Conservation (phyloP, 2,888 invertebrate species). For the Proisotoma minuta region DNA sequence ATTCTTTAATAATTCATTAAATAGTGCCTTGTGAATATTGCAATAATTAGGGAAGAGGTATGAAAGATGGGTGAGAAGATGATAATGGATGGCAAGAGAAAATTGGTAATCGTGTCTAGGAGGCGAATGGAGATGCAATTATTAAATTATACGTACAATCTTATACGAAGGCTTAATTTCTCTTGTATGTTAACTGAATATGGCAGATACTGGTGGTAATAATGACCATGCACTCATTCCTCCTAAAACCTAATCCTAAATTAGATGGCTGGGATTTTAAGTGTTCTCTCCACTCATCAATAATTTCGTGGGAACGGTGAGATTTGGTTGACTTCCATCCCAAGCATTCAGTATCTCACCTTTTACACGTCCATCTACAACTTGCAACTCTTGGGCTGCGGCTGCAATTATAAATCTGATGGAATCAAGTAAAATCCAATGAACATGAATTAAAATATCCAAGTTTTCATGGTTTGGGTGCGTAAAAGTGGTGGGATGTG, state of each 20-base stretch:
- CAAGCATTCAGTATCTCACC: not conserved
- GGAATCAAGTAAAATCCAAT: not conserved
- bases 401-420: not conserved
- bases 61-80: too few relatives aligned
- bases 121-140: constrained; percentile 12
- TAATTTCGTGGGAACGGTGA: constrained; percentile 11
- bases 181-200: constrained; percentile 1
- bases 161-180: constrained; percentile 10
- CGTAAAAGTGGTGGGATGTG: constrained; percentile 1
- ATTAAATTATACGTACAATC: constrained; percentile 8
- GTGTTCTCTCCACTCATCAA: constrained; percentile 9
- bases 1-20: too few relatives aligned
- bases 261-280: constrained; percentile 5
- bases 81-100: not conserved
- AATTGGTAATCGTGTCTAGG: constrained; percentile 7
- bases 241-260: not conserved
- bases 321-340: constrained; percentile 1
- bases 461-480: not conserved
- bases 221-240: not conserved
- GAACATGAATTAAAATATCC: not conserved
- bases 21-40: too few relatives aligned
- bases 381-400: too few relatives aligned
- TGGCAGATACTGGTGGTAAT: constrained; percentile 4
- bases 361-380: not conserved
- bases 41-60: too few relatives aligned